Evolutionary conservation across 2,888 invertebrate genomes (phyloP).

Genomic region (Zelleria hepariella): DNA sequence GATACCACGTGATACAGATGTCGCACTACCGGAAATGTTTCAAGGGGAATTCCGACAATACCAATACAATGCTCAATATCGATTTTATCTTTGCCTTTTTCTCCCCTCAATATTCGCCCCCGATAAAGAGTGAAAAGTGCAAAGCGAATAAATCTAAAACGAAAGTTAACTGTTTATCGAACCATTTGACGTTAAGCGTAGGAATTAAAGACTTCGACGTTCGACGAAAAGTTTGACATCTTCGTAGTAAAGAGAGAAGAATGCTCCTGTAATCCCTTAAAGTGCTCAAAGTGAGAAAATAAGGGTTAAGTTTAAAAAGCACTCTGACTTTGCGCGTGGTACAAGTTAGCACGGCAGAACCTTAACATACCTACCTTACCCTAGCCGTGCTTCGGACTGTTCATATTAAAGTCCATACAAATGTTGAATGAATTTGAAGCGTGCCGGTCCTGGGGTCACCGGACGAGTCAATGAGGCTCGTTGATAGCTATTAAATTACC

Average conservation of each 20-base stretch:
- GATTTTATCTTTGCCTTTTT: background rate
- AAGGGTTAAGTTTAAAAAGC: conserved; percentile 69
- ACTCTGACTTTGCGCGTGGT: conserved; percentile 26
- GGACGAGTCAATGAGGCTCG: too few relatives aligned
- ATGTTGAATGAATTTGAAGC: too few relatives aligned
- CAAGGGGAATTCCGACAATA: too few relatives aligned
- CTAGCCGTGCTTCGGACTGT: too few relatives aligned
- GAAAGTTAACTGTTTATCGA: conserved; percentile 16
- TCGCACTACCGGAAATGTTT: too few relatives aligned
- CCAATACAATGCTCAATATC: too few relatives aligned
- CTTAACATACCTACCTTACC: background rate
- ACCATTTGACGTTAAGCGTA: conserved; percentile 1
- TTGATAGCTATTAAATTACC: too few relatives aligned
- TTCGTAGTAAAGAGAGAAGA: background rate
- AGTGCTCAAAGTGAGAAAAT: conserved; percentile 61
- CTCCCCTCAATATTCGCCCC: background rate
- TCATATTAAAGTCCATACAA: too few relatives aligned
- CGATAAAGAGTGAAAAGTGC: background rate
- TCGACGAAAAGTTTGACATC: background rate
- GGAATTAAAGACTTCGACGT: background rate
- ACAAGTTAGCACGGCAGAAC: background rate
- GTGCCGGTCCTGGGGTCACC: too few relatives aligned
- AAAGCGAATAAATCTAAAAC: conserved; percentile 13
- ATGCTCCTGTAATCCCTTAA: conserved; percentile 42
- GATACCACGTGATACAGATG: too few relatives aligned